These are phyloP conservation scores for Thelohanellus kitauei DNA, from an alignment of 30 jellyfish, hydroid and myxozoan genomes.

Conservation along the genomic window DNA sequence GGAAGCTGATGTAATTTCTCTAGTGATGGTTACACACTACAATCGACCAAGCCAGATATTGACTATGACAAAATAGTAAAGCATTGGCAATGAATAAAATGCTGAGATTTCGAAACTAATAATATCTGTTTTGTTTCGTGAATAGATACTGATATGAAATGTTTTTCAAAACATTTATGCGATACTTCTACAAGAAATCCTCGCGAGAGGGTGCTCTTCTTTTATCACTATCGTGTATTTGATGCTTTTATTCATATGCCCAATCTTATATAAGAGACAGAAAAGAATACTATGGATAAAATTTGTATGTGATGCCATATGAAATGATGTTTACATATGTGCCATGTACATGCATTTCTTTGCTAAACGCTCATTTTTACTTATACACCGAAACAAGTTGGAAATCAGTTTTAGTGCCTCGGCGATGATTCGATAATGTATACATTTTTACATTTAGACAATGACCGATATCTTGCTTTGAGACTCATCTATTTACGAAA, in stretches of 20 bases:
- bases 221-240: too few species aligned
- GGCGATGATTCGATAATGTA: constrained; percentile 5
- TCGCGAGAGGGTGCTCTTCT: constrained; percentile 8
- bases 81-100: constrained; percentile 1
- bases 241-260: too few species aligned
- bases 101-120: background rate
- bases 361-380: constrained; percentile 5
- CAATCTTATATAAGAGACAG: too few species aligned
- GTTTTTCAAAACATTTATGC: constrained; percentile 2
- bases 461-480: too few species aligned
- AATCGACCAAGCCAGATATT: background rate
- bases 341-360: constrained; percentile 4
- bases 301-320: constrained; percentile 4
- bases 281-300: constrained; percentile 4
- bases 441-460: too few species aligned
- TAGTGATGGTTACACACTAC: constrained; percentile 1
- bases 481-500: too few species aligned
- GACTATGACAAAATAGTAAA: constrained; percentile 2
- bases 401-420: constrained; percentile 5
- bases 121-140: constrained; percentile 1
- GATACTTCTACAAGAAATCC: constrained; percentile 10
- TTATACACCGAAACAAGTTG: constrained; percentile 4
- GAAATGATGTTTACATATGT: constrained; percentile 5
- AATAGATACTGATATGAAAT: background rate
- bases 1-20: constrained; percentile 16